Percentiles rank a stretch among this genome's conserved stretches.
Conservation (phyloP, 2,888 invertebrate species). For the Hirtodrosophila cameraria region DNA sequence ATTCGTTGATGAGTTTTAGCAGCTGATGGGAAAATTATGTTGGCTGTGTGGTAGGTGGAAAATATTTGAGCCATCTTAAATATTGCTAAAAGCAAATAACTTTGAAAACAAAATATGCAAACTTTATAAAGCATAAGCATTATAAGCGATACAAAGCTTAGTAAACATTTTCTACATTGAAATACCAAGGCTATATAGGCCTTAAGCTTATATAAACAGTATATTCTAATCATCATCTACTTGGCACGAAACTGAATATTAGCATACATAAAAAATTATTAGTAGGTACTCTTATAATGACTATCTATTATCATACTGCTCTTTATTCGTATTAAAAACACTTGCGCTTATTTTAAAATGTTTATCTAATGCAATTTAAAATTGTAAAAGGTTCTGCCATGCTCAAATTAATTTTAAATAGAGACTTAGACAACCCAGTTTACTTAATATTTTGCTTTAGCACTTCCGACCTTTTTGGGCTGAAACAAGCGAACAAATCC, state of each 20-base stretch:
- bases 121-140: slow-evolving; percentile 18
- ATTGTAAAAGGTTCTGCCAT: background rate
- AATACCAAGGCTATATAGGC: too few relatives aligned
- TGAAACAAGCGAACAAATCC: slow-evolving; percentile 5
- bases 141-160: slow-evolving; percentile 1
- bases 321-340: background rate
- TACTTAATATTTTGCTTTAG: slow-evolving; percentile 8
- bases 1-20: slow-evolving; percentile 45
- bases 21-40: slow-evolving; percentile 10
- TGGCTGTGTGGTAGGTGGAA: background rate
- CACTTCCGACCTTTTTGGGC: slow-evolving; percentile 19
- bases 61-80: slow-evolving; percentile 18
- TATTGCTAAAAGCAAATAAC: slow-evolving; percentile 26
- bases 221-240: too few relatives aligned
- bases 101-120: slow-evolving; percentile 29
- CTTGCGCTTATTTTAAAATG: background rate
- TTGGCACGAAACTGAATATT: too few relatives aligned
- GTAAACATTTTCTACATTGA: too few relatives aligned
- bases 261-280: too few relatives aligned
- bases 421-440: slow-evolving; percentile 26
- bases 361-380: slow-evolving; percentile 3
- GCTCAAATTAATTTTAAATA: slow-evolving; percentile 27
- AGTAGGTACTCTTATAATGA: too few relatives aligned
- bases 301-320: background rate
- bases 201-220: too few relatives aligned